Evolutionary conservation across 2,888 invertebrate genomes (phyloP).

Genomic region (Diloba caeruleocephala): DNA sequence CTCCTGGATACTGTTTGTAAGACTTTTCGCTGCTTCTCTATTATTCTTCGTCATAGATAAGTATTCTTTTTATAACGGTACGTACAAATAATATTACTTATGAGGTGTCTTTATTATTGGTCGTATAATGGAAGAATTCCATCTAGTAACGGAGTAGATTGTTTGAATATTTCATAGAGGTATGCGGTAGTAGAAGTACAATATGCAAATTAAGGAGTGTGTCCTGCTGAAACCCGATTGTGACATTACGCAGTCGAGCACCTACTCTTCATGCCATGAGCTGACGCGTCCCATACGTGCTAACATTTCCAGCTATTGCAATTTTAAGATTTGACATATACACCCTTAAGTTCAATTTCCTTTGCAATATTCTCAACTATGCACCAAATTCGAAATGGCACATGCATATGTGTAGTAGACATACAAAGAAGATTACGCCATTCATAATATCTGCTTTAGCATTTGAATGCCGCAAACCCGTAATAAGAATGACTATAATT

Average conservation of each 20-base stretch:
- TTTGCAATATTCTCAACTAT: constrained; percentile 34
- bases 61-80: constrained; percentile 46
- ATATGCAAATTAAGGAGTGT: constrained; percentile 71
- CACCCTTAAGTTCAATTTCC: constrained; percentile 50
- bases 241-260: constrained; percentile 68
- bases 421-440: constrained; percentile 58
- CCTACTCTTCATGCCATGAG: constrained; percentile 61
- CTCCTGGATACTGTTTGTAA: constrained; percentile 61
- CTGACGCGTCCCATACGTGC: constrained; percentile 61
- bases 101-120: constrained; percentile 60
- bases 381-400: constrained; percentile 54
- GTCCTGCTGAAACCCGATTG: constrained; percentile 71
- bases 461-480: constrained; percentile 44
- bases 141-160: constrained; percentile 54
- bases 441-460: constrained; percentile 52
- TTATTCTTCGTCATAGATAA: constrained; percentile 59
- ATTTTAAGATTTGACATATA: constrained; percentile 40
- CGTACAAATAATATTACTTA: no score
- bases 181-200: constrained; percentile 57
- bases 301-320: constrained; percentile 18
- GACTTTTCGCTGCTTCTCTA: constrained; percentile 61
- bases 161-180: constrained; percentile 72
- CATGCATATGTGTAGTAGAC: constrained; percentile 62
- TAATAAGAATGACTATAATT: constrained; percentile 45
- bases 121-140: constrained; percentile 33